These are phyloP conservation scores for Siniperca knerii DNA, from an alignment of 2,113 vertebrate genomes.

Conservation along the genomic window DNA sequence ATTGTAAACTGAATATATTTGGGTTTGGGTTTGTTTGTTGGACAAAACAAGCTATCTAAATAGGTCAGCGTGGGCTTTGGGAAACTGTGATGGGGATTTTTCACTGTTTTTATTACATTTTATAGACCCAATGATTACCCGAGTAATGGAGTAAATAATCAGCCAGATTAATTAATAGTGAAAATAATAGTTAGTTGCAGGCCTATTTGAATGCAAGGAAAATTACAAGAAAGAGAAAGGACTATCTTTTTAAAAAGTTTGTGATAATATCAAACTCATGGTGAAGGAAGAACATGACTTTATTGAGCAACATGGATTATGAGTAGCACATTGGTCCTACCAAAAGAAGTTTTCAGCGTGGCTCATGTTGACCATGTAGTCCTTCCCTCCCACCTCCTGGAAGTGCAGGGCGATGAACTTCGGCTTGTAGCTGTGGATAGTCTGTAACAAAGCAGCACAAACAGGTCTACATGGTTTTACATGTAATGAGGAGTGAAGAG, in stretches of 20 bases:
- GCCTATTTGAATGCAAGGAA: background rate
- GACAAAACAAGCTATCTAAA: background rate
- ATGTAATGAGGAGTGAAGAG: background rate
- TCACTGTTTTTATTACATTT: background rate
- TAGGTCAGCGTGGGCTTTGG: background rate
- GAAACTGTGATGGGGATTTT: background rate
- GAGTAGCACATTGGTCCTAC: conserved; percentile 62
- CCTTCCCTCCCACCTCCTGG: conserved; percentile 88
- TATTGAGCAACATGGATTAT: background rate
- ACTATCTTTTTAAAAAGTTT: background rate
- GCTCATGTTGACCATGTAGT: conserved; percentile 85
- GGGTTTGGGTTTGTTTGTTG: background rate
- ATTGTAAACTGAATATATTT: background rate
- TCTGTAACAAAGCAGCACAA: conserved; percentile 67
- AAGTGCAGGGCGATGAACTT: conserved; percentile 87
- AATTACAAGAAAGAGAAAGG: background rate
- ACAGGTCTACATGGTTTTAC: background rate
- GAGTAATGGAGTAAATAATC: background rate
- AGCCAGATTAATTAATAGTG: background rate
- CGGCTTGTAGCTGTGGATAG: conserved; percentile 78
- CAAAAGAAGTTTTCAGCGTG: conserved; percentile 81
- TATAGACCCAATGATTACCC: background rate
- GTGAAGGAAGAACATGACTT: background rate
- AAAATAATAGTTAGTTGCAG: background rate
- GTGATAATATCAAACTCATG: background rate